These are phyloP conservation scores for Haplotaxodon microlepis DNA, from an alignment of 2,113 vertebrate genomes.

Conservation along the genomic window DNA sequence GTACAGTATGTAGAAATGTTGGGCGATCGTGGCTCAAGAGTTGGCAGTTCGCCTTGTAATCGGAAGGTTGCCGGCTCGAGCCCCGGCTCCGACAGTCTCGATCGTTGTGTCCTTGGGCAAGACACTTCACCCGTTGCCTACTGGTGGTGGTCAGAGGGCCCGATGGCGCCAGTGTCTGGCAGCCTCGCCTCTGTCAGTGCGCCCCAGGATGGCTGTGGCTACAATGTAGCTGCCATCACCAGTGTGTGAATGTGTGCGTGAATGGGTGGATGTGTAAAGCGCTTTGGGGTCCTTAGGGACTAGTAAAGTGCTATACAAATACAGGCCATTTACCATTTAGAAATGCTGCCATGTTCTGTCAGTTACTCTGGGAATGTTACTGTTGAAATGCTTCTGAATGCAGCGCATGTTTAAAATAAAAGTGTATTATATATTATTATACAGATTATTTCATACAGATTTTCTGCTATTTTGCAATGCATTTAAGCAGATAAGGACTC, in stretches of 20 bases:
- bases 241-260: neutral
- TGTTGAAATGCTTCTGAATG: neutral
- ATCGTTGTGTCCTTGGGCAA: neutral
- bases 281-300: neutral
- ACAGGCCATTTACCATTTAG: neutral
- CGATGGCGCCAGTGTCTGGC: fast-evolving
- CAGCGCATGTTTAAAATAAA: neutral
- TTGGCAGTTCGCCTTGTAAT: neutral
- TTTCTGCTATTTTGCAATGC: neutral
- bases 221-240: fast-evolving
- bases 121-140: neutral
- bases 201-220: fast-evolving
- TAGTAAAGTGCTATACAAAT: neutral
- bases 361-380: neutral
- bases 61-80: fast-evolving
- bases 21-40: neutral
- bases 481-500: neutral
- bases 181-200: fast-evolving
- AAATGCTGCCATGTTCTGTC: neutral
- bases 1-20: neutral
- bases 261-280: neutral
- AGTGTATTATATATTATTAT: neutral
- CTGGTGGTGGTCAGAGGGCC: neutral
- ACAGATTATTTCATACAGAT: neutral
- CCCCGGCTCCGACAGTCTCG: neutral